Percentiles rank a stretch among this genome's conserved stretches.
These are phyloP conservation scores for Hydropsyche betteni DNA, from an alignment of 2,888 invertebrate genomes.

Conservation along the genomic window DNA sequence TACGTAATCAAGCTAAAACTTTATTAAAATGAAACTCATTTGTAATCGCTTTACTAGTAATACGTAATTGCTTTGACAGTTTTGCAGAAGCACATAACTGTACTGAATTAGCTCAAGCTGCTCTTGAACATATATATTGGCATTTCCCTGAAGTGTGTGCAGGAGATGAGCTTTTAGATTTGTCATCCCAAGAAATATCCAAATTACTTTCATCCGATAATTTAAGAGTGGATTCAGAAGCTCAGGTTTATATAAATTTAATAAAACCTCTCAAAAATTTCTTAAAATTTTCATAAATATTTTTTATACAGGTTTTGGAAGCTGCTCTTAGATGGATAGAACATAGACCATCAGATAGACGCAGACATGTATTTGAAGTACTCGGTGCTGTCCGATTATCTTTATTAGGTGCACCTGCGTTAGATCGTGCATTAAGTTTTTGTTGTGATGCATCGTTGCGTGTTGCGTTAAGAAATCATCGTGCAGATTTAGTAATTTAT, in stretches of 20 bases:
- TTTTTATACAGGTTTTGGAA: conserved; percentile 72
- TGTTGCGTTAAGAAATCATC: conserved; percentile 80
- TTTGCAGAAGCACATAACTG: conserved; percentile 92
- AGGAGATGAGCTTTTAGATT: conserved; percentile 87
- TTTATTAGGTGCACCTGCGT: conserved; percentile 79
- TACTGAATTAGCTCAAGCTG: conserved; percentile 77
- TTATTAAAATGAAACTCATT: not conserved
- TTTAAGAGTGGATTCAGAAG: conserved; percentile 87
- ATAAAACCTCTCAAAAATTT: conserved; percentile 1
- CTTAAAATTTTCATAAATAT: not conserved
- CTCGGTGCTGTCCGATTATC: conserved; percentile 83
- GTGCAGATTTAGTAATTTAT: conserved; percentile 74
- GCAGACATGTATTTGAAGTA: conserved; percentile 87
- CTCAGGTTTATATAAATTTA: conserved; percentile 70
- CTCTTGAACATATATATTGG: conserved; percentile 82
- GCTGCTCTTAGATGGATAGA: conserved; percentile 89
- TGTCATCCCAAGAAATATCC: conserved; percentile 80
- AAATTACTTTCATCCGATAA: conserved; percentile 85
- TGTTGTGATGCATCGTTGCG: conserved; percentile 84
- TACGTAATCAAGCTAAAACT: conserved; percentile 59
- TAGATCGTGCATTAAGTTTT: conserved; percentile 80
- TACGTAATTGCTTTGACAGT: conserved; percentile 59
- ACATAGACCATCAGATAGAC: conserved; percentile 78
- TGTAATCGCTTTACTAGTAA: not conserved
- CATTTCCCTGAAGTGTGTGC: conserved; percentile 81